Conservation (phyloP, 2,797 vertebrate species). For the Smutsia temminckii region DNA sequence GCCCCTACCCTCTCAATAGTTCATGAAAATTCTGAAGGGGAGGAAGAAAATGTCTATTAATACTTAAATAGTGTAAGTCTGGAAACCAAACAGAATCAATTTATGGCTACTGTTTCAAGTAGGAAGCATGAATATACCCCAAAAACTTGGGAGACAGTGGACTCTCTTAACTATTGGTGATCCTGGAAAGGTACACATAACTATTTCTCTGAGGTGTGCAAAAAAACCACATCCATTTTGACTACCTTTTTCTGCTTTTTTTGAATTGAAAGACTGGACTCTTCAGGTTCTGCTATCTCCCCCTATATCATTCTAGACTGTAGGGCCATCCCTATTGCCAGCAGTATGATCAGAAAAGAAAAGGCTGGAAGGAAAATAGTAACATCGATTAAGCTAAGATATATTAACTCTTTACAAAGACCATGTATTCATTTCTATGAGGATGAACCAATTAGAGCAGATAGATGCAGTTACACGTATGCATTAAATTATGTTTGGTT, state of each 20-base stretch:
- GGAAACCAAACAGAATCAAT: constrained; percentile 53
- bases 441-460: constrained; percentile 52
- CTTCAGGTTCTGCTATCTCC: constrained; percentile 81
- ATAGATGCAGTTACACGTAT: constrained; percentile 19
- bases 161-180: neutral
- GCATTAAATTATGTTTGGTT: constrained; percentile 15
- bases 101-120: constrained; percentile 17
- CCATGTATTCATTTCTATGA: constrained; percentile 29
- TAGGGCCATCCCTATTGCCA: constrained; percentile 81
- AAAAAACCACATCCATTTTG: constrained; percentile 38
- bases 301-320: constrained; percentile 79
- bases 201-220: constrained; percentile 28
- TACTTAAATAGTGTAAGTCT: neutral
- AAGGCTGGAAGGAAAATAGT: constrained; percentile 62
- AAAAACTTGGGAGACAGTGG: neutral
- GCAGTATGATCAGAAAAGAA: constrained; percentile 73
- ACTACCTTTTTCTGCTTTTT: constrained; percentile 9
- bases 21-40: neutral
- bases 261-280: constrained; percentile 70
- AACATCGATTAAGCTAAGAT: constrained; percentile 38
- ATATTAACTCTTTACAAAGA: constrained; percentile 56
- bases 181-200: constrained; percentile 49
- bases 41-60: constrained; percentile 52
- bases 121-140: constrained; percentile 3
- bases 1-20: neutral